phyloP scores from a whole-genome alignment of 2,797 vertebrate genomes.

The Malacoctenus gilli region DNA sequence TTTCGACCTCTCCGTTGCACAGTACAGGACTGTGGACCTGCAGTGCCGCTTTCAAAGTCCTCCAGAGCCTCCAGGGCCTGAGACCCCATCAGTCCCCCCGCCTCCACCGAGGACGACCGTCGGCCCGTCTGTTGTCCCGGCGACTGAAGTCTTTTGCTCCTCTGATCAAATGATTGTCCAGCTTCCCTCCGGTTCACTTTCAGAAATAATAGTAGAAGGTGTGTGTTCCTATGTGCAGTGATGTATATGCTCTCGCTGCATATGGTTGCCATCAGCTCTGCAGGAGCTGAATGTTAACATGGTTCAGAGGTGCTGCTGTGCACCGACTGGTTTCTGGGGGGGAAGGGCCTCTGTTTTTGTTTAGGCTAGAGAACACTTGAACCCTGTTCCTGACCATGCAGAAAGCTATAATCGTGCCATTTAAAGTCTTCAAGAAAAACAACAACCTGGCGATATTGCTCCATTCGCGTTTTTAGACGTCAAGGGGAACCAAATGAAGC shows the following conservation, averaged over 20 bases:
- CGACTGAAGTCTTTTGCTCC: constrained; percentile 68
- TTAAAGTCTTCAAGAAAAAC: constrained; percentile 12
- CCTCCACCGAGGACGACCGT: constrained; percentile 9
- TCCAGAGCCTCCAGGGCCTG: constrained; percentile 13
- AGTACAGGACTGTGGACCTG: constrained; percentile 62
- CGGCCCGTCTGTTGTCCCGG: not conserved
- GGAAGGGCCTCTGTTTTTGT: constrained; percentile 16
- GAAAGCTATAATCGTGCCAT: constrained; percentile 24
- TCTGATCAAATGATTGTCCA: constrained; percentile 72
- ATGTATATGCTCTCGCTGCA: constrained; percentile 34
- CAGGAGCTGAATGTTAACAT: constrained; percentile 40
- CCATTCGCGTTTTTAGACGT: constrained; percentile 51
- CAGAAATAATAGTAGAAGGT: constrained; percentile 75
- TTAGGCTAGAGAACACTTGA: constrained; percentile 15
- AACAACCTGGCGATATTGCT: constrained; percentile 5
- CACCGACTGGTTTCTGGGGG: constrained; percentile 1
- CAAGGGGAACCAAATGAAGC: constrained; percentile 54
- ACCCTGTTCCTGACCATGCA: constrained; percentile 6
- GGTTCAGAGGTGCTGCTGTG: constrained; percentile 30
- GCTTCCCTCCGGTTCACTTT: constrained; percentile 70
- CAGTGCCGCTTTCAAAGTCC: constrained; percentile 62
- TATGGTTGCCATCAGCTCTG: constrained; percentile 56
- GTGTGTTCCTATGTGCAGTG: constrained; percentile 5
- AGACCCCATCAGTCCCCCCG: not conserved
- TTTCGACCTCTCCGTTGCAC: constrained; percentile 57